These are phyloP conservation scores for Hapalemur alaotrensis DNA, from an alignment of 2,797 vertebrate species.

Conservation along the genomic window DNA sequence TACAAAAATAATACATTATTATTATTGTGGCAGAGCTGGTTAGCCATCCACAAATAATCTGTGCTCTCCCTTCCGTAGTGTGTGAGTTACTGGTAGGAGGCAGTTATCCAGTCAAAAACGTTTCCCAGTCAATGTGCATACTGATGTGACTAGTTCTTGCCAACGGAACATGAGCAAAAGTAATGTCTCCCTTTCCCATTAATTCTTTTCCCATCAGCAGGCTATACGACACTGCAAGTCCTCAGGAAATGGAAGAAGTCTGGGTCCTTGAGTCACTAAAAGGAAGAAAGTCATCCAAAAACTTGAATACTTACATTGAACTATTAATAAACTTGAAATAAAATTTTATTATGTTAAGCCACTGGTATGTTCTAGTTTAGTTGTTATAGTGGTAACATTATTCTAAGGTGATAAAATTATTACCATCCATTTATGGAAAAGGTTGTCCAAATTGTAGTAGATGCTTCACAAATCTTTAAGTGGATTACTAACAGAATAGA, in stretches of 20 bases:
- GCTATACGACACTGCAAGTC: neutral
- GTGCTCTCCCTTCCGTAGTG: neutral
- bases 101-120: neutral
- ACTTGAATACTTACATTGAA: neutral
- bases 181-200: neutral
- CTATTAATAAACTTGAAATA: neutral
- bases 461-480: neutral
- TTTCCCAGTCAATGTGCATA: neutral
- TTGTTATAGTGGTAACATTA: neutral
- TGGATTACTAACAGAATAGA: neutral
- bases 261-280: neutral
- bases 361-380: neutral
- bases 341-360: neutral
- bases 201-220: neutral
- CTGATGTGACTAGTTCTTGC: neutral
- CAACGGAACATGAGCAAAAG: neutral
- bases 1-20: neutral
- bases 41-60: neutral
- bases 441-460: neutral
- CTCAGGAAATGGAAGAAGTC: neutral
- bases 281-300: neutral
- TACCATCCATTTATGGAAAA: neutral
- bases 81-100: neutral
- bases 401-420: neutral
- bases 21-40: neutral